Evolutionary conservation across 2,888 invertebrate species (phyloP).

Genomic region (Mimumesa dahlbomi): DNA sequence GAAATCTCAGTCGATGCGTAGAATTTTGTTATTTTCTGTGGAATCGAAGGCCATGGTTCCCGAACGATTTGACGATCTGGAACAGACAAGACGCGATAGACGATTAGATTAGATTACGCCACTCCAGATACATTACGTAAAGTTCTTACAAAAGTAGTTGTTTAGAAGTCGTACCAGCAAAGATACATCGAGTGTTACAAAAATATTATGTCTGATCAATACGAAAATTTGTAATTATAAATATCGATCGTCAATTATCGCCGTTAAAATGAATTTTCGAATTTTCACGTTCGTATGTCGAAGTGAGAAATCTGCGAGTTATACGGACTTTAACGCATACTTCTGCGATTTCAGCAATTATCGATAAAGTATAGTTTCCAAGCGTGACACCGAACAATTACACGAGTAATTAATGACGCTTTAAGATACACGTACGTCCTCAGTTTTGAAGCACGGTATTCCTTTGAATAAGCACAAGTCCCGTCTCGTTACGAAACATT

Average conservation of each 20-base stretch:
- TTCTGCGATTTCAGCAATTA: too few relatives aligned
- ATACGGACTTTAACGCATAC: too few relatives aligned
- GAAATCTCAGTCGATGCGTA: constrained; percentile 21
- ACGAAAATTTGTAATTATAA: too few relatives aligned
- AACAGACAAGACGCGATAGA: constrained; percentile 30
- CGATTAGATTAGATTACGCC: constrained; percentile 54
- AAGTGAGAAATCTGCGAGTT: too few relatives aligned
- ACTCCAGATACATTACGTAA: constrained; percentile 18
- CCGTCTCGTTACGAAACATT: constrained; percentile 19
- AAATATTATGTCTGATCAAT: too few relatives aligned
- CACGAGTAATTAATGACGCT: not conserved
- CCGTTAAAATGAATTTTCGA: too few relatives aligned
- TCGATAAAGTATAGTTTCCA: too few relatives aligned
- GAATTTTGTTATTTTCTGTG: constrained; percentile 33
- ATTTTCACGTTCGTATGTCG: too few relatives aligned
- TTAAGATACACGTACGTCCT: not conserved
- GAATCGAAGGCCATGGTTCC: constrained; percentile 46
- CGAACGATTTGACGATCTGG: constrained; percentile 42
- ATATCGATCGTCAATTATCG: too few relatives aligned
- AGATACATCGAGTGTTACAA: too few relatives aligned
- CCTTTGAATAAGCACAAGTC: constrained; percentile 5
- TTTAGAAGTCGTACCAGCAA: not conserved
- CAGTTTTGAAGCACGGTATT: constrained; percentile 11
- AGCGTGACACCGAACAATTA: too few relatives aligned
- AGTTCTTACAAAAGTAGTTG: not conserved